phyloP scores from a whole-genome alignment of 2,113 vertebrate species.

The Mustela lutreola region DNA sequence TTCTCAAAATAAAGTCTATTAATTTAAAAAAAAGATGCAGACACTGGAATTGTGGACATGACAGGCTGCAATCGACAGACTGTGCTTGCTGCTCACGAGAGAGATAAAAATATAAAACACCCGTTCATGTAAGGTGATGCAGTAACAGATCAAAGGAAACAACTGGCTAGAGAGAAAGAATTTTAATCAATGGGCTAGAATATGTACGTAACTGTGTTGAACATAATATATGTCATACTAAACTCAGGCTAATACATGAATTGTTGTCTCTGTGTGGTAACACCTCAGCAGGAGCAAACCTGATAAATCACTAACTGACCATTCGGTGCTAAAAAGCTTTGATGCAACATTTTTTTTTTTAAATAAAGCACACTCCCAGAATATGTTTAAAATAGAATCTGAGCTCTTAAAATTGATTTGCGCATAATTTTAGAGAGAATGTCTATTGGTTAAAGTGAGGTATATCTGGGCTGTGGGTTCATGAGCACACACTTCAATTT shows the following conservation, averaged over 20 bases:
- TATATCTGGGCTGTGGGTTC: background rate
- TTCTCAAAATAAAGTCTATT: background rate
- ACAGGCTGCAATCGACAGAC: rapidly evolving
- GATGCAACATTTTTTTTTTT: background rate
- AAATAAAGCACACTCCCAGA: background rate
- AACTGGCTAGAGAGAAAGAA: background rate
- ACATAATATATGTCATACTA: conserved; percentile 33
- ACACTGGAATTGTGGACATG: background rate
- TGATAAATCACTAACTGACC: background rate
- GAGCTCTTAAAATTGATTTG: conserved; percentile 44
- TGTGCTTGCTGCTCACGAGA: background rate
- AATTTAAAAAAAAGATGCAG: background rate
- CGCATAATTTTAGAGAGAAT: conserved; percentile 49
- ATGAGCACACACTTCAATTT: background rate
- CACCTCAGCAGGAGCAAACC: background rate
- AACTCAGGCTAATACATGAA: background rate
- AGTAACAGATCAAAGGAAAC: conserved; percentile 47
- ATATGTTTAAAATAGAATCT: background rate
- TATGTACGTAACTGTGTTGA: background rate
- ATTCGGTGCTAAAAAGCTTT: background rate
- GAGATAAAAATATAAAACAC: background rate
- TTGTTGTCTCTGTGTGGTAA: background rate
- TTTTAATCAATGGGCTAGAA: conserved; percentile 71
- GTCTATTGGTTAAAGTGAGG: conserved; percentile 5
- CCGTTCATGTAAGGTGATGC: background rate